Conservation (phyloP, 2,113 vertebrate species). For the Psilopsiagon aymara region DNA sequence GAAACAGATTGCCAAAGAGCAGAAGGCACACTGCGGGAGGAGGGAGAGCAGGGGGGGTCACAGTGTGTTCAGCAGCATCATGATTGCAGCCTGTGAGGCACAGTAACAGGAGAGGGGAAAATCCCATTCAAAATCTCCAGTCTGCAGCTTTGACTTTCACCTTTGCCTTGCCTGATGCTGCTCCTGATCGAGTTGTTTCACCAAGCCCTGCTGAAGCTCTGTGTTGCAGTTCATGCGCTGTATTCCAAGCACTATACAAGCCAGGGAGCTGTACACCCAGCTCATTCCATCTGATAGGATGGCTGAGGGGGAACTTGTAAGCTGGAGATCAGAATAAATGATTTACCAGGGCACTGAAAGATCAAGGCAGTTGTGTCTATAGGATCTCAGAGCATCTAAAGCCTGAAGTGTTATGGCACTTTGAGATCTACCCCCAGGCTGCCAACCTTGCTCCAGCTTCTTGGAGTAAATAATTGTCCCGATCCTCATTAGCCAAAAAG, state of each 20-base stretch:
- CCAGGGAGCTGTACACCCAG: not conserved
- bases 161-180: not conserved
- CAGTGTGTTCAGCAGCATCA: not conserved
- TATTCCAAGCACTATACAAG: not conserved
- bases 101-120: not conserved
- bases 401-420: not conserved
- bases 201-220: not conserved
- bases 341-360: constrained; percentile 64
- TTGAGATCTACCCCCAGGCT: constrained; percentile 13
- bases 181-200: not conserved
- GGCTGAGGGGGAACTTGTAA: not conserved
- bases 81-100: not conserved
- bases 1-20: not conserved
- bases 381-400: constrained; percentile 29
- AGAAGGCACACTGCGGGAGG: not conserved
- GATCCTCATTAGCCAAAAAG: not conserved
- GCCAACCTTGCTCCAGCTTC: not conserved
- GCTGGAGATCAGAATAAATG: constrained; percentile 19
- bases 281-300: not conserved
- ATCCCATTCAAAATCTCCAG: not conserved
- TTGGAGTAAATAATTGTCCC: not conserved
- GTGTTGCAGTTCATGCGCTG: not conserved
- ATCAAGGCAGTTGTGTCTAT: constrained; percentile 29
- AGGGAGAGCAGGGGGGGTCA: not conserved
- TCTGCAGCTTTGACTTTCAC: not conserved